Percentiles rank a stretch among this genome's conserved stretches.
phyloP scores from a whole-genome alignment of 53 echinoderm and acorn worm genomes.

The Astropecten irregularis region DNA sequence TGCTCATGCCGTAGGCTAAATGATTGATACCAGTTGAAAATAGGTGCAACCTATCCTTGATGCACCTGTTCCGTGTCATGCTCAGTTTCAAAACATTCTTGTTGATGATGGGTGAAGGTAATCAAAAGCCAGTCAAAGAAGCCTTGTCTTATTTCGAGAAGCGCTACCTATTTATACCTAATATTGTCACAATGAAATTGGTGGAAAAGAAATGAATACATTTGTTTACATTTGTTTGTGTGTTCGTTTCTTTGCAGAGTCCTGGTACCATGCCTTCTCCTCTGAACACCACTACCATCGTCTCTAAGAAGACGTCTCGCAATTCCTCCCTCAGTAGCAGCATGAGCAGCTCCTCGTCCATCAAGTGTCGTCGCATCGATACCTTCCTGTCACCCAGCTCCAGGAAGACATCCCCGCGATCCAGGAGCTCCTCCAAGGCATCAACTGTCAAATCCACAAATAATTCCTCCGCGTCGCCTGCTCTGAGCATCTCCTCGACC shows the following conservation, averaged over 20 bases:
- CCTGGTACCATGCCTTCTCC: conserved; percentile 38
- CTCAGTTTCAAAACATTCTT: no score
- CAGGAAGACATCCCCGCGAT: background rate
- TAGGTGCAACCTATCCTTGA: no score
- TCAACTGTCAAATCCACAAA: conserved; percentile 8
- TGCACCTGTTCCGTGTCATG: no score
- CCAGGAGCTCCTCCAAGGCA: conserved; percentile 15
- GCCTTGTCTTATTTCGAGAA: no score
- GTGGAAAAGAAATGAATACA: no score
- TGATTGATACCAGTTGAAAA: no score
- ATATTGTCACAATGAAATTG: no score
- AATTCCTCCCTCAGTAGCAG: conserved; percentile 60
- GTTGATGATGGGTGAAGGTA: no score
- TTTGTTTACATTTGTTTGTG: no score
- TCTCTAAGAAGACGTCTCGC: conserved; percentile 46
- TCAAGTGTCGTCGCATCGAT: conserved; percentile 76
- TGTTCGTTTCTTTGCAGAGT: conserved; percentile 31
- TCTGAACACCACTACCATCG: conserved; percentile 52
- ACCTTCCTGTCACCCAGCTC: conserved; percentile 66
- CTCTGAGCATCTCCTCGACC: background rate
- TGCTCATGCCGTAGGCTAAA: no score
- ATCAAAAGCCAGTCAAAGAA: no score
- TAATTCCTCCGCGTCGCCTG: background rate
- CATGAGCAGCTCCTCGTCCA: conserved; percentile 34
- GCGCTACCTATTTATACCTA: no score